Evolutionary conservation across 2,888 invertebrate genomes (phyloP), one percentile per base, ranked within the genome.

Genomic region (Callyntrura guangdongensis): DNA sequence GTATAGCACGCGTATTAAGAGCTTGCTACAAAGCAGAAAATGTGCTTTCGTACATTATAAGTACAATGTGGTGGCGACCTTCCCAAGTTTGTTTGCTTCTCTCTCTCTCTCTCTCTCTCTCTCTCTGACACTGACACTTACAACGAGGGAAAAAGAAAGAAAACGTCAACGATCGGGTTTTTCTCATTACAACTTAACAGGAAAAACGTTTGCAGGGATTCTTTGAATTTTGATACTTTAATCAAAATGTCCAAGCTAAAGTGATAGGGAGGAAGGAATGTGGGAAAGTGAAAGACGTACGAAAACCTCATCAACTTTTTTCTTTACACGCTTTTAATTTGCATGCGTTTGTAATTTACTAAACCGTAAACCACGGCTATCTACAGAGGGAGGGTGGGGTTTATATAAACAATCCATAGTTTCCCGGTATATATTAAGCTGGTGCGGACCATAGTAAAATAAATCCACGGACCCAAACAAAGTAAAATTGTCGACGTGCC

Each of bases 191-290:
- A 22, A 4, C 67, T 5, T 36, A 27, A 36, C 36, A 67, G 22
- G 22, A 22, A 67, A 27, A 64, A 5, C 25, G 9, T 67, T 36
- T 67, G 67, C 12, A 36, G 14, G 14, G 67, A 67, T 69, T 72
- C 27, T 85, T 85, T 56, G 72, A 45, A 49, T 86, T 81, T 69
- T 81, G 82, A 83, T 88, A 83, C 82, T 81, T 82, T 88, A 83
- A 88, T 82, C 72, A 88, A 88, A 88, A 8, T 88, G 74, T 74
- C 74, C 83, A 83, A 88, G 69, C 45, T 59, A 45, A 22, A n/a
- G n/a, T n/a, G n/a, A n/a, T n/a, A 72, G 72, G 45, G 74, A 47
- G 49, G 74, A 74, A 53, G 61, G 86, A 59, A 72, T 88, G 69
- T 88, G 88, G 82, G 72, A 64, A 69, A 87, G 87, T 81, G 47